Evolutionary conservation across 2,888 invertebrate genomes (phyloP), one percentile per base, ranked within the genome.

Genomic region (Anticlea derivata): DNA sequence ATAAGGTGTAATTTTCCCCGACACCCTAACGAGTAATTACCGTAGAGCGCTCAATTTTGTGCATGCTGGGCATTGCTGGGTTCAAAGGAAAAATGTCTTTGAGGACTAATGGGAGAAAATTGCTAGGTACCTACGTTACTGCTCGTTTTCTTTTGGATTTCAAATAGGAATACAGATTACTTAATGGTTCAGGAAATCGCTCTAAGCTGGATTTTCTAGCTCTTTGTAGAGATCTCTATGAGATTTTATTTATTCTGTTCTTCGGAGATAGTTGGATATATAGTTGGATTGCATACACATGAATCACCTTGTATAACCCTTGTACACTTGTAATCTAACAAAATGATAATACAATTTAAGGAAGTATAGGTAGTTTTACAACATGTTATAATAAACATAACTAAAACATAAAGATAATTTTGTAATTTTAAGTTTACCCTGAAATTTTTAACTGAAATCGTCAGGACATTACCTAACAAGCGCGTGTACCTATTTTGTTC

Each of bases 11-110:
- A 58, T 65, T 59, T 61, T 33, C 47, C 53, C 38, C 45, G 50
- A 46, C 50, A 60, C 37, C 50, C 41, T 59, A 44, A 58, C 43
- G 45, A 55, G 55, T 41, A 60, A 65, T 63, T 66, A 63, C 58
- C 56, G 51, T 43, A 33, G 54, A 60, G 43, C 41, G 47, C 38
- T 50, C 57, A 60, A 61, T 65, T 60, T 53, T 34, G 57, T 50
- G 57, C 49, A 50, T 47, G 58, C 39, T 40, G 26, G 37, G 51
- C 50, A 48, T 53, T 47, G 58, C 39, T 40, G 26, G 37, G 51
- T 52, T 49, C 54, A 61, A 46, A 55, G 47, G 53, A 64, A 60
- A 60, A 56, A 52, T 45, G 58, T 37, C 55, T 51, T 60, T 60
- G 55, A 46, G 51, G 30, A 24, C 39, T 57, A 57, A 57, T 53